These are phyloP conservation scores for Mermis nigrescens DNA, from an alignment of 2,888 invertebrate species.

Conservation along the genomic window DNA sequence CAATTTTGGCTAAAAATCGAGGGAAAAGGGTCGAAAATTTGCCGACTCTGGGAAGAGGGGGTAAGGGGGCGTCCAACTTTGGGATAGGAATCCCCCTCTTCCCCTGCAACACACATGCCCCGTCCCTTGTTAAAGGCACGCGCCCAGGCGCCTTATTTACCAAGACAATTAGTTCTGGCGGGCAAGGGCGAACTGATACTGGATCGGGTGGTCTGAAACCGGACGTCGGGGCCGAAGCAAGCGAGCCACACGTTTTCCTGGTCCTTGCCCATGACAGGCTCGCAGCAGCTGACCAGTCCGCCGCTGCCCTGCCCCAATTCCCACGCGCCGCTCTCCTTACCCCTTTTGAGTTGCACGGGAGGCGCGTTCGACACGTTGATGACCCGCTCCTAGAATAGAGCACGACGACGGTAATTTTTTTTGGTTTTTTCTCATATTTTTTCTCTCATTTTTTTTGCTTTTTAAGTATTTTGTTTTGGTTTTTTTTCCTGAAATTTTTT, in stretches of 20 bases:
- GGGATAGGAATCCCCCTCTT: too few relatives aligned
- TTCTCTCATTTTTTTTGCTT: too few relatives aligned
- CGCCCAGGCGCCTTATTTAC: too few relatives aligned
- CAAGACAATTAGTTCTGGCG: constrained; percentile 13
- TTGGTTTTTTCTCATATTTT: too few relatives aligned
- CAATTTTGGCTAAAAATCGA: too few relatives aligned
- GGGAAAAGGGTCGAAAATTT: too few relatives aligned
- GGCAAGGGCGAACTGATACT: neutral
- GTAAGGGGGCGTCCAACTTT: too few relatives aligned
- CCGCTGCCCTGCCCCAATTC: constrained; percentile 24
- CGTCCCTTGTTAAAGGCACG: too few relatives aligned
- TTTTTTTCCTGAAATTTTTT: too few relatives aligned
- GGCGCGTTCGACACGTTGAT: constrained; percentile 32
- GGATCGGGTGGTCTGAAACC: neutral
- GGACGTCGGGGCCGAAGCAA: constrained; percentile 22
- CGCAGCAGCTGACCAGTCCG: constrained; percentile 30
- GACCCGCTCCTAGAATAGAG: constrained; percentile 23
- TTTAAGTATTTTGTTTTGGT: too few relatives aligned
- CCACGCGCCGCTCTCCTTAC: constrained; percentile 28
- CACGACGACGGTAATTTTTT: neutral
- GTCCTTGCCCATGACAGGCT: constrained; percentile 29
- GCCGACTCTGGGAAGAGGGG: too few relatives aligned
- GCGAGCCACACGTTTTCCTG: constrained; percentile 29
- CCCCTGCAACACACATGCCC: too few relatives aligned
- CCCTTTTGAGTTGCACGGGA: constrained; percentile 25